Percentiles rank a stretch among this genome's conserved stretches.
phyloP scores from a whole-genome alignment of 1,140 invertebrate genomes.

The Pollicipes pollicipes region DNA sequence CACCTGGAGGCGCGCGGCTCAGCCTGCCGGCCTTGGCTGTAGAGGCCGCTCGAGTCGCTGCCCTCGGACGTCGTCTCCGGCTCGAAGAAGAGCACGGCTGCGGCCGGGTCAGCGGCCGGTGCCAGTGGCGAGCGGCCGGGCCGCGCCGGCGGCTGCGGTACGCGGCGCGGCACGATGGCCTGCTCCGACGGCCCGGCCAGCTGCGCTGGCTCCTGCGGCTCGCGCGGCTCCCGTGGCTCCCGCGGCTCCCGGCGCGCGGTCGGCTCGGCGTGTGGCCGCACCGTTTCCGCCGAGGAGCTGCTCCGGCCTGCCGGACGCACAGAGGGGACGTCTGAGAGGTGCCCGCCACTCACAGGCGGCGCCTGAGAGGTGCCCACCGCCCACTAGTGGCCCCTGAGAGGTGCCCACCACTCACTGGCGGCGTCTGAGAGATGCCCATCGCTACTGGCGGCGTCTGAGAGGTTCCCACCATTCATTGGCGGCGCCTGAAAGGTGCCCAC shows the following conservation, averaged over 20 bases:
- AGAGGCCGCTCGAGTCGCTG: constrained; percentile 13
- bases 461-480: no score
- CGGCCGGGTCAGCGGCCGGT: constrained; percentile 21
- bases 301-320: not conserved
- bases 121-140: constrained; percentile 26
- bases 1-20: not conserved
- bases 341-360: no score
- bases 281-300: not conserved
- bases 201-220: not conserved
- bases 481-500: no score
- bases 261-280: no score
- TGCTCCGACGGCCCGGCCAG: not conserved
- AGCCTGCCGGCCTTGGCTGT: not conserved
- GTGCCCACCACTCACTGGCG: no score
- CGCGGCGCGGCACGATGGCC: constrained; percentile 36
- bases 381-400: no score
- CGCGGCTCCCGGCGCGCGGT: no score
- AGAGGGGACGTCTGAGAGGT: not conserved
- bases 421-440: no score
- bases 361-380: no score
- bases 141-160: constrained; percentile 39
- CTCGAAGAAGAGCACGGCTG: constrained; percentile 36
- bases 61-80: constrained; percentile 35
- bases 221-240: not conserved
- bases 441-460: not conserved